Base-by-base conservation (phyloP, 2,797 vertebrate species). In the Gymnoscopelus microlampas region DNA sequence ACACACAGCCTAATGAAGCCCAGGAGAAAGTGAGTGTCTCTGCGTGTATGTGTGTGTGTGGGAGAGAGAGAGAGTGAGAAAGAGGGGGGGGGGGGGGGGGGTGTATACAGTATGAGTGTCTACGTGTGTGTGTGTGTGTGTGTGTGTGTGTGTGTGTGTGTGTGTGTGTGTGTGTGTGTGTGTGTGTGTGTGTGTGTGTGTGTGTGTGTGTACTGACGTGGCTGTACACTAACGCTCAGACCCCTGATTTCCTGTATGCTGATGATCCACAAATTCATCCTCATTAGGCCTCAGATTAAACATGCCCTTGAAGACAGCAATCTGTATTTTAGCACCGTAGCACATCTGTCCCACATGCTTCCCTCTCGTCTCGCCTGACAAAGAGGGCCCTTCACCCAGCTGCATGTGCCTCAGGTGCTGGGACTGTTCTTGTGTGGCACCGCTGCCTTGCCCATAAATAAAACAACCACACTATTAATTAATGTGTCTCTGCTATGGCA, bases 351-450 rank as follows among this genome's bases (percentile, higher is more conserved):
- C 87, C 75, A 58, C 48, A 3, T 87, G 89, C 91, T 92, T 90
- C 89, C 82, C 80, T 77, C 82, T 9, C 32, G 76, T 84, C 58
- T 0, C 66, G 76, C 77, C 86, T 91, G 85, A 94, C 91, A 93
- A 89, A 92, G 91, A 78, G 82, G 71, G 81, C 83, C 84, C 92
- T 92, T 83, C 89, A 90, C 87, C 39, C 62, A 89, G 90, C 80
- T 70, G 80, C 66, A 74, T 83, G 89, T 69, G 95, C 95, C 93
- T 91, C 88, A 89, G 93, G 94, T 93, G 88, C 90, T 86, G 72
- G 79, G 32, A 75, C 75, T 90, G 91, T 92, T 92, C 93, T 84
- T 94, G 92, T 93, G 92, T 93, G 91, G 91, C 88, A 93, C 91
- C 76, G 65, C 91, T 76, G 65, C 81, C 83, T 87, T 86, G 86